Evolutionary conservation across 1,140 invertebrate species (phyloP), one percentile per base, ranked within the genome.

Genomic region (Branchinecta lynchi): DNA sequence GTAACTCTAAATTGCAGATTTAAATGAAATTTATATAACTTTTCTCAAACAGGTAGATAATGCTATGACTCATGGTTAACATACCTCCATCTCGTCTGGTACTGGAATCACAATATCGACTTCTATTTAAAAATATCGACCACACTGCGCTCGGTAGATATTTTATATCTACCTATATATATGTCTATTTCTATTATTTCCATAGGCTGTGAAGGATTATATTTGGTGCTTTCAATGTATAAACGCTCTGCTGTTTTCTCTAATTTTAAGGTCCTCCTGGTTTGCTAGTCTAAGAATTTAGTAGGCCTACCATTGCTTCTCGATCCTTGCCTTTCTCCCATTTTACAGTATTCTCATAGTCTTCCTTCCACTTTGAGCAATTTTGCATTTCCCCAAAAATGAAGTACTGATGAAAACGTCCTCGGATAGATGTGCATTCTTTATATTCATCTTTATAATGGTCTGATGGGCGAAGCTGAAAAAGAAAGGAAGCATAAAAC

Each of bases 321-420:
- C 81, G 69, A 79, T 90, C 84, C 70, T 83, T 80, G 0, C 81
- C 78, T 44, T 84, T 77, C 65, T 80, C 76, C 83, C 85, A 93
- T 73, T 84, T 80, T 68, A 81, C 77, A 77, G 90, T 93, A 75
- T 89, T 89, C 8, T 85, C 74, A 73, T 84, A 86, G 78, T 92
- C 89, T 65, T 76, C 81, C 75, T 89, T 84, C 90, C 89, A 93
- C 72, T 87, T 84, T 3, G 78, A 78, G 75, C 92, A 94, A 75
- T 93, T 86, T 44, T 82, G 60, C 3, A 77, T 76, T 75, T 89
- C 77, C 6, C 91, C 92, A 78, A 81, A 81, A 66, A 92, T 83
- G 76, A 92, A 95, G 75, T 91, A 88, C 77, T 94, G 91, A 77
- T 95, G 85, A 76, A 93, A 90, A 72, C 89, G 81, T 10, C 80